A percentile compares a stretch with the other conserved stretches of the same genome.
Conservation (phyloP, 2,797 vertebrate genomes). For the Tarsius wallacei region DNA sequence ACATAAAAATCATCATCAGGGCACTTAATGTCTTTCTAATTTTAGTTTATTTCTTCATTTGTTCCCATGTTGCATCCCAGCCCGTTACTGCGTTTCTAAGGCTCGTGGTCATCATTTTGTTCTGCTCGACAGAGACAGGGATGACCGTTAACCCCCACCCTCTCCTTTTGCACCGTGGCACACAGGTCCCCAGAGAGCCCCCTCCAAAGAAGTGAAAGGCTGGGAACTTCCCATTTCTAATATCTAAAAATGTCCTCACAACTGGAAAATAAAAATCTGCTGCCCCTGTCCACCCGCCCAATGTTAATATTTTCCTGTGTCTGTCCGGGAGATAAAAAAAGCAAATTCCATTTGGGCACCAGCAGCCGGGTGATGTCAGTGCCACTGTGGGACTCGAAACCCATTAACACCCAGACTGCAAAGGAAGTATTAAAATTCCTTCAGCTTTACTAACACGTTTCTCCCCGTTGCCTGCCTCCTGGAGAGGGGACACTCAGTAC, state of each 20-base stretch:
- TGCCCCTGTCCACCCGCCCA: background rate
- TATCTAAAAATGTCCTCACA: background rate
- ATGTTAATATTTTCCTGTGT: constrained; percentile 10
- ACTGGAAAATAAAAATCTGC: constrained; percentile 25
- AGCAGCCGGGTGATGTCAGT: background rate
- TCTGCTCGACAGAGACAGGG: background rate
- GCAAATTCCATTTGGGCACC: background rate
- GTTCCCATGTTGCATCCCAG: constrained; percentile 42
- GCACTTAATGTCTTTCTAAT: constrained; percentile 78
- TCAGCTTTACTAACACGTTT: constrained; percentile 39
- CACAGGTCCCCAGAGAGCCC: background rate
- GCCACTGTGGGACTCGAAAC: background rate
- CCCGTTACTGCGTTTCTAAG: background rate
- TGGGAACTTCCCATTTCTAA: constrained; percentile 7
- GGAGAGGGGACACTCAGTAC: background rate
- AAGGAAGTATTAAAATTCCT: constrained; percentile 67
- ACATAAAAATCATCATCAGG: constrained; percentile 78
- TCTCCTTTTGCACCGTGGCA: background rate
- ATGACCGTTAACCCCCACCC: background rate
- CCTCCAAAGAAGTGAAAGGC: background rate
- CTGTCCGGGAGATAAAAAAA: background rate
- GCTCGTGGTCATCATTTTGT: background rate
- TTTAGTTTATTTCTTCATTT: constrained; percentile 81
- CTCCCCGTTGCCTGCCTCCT: constrained; percentile 1
- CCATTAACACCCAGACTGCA: constrained; percentile 55